phyloP scores from a whole-genome alignment of 2,797 vertebrate species.

The Hipposideros larvatus region DNA sequence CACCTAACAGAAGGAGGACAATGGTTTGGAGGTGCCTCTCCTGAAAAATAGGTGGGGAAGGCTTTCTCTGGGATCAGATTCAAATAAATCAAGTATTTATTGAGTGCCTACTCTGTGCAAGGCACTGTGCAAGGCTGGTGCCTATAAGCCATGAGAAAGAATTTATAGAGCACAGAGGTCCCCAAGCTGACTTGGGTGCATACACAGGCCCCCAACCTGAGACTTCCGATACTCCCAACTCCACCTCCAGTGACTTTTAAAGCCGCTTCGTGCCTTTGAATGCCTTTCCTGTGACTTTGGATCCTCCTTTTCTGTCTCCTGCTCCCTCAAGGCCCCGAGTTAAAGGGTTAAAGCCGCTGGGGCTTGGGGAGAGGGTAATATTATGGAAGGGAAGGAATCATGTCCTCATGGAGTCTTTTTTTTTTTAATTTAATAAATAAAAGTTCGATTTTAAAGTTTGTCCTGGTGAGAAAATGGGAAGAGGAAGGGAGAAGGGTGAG shows the following conservation, averaged over 20 bases:
- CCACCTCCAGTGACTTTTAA: slow-evolving; percentile 78
- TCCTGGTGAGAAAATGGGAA: slow-evolving; percentile 58
- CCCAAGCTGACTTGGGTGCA: slow-evolving; percentile 47
- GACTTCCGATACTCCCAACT: slow-evolving; percentile 59
- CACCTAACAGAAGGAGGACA: slow-evolving; percentile 41
- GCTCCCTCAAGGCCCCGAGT: slow-evolving; percentile 68
- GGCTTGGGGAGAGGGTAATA: slow-evolving; percentile 67
- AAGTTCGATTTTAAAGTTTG: slow-evolving; percentile 75
- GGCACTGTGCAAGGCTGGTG: slow-evolving; percentile 68
- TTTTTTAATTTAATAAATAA: slow-evolving; percentile 83
- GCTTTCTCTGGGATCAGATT: slow-evolving; percentile 76
- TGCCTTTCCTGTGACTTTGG: slow-evolving; percentile 79
- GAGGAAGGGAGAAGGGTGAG: background rate
- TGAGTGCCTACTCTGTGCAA: slow-evolving; percentile 58
- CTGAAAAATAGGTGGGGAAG: slow-evolving; percentile 52
- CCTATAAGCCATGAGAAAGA: slow-evolving; percentile 70
- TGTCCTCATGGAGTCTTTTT: slow-evolving; percentile 75
- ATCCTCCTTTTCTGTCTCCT: slow-evolving; percentile 73
- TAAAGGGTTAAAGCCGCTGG: slow-evolving; percentile 61
- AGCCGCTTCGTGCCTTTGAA: slow-evolving; percentile 83
- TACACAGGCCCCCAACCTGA: background rate
- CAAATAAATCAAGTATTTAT: slow-evolving; percentile 75
- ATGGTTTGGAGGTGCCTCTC: slow-evolving; percentile 48
- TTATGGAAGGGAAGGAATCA: slow-evolving; percentile 67
- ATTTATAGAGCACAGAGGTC: slow-evolving; percentile 60